These are phyloP conservation scores for Ridgeia piscesae DNA, from an alignment of 1,140 invertebrate species.

Conservation along the genomic window DNA sequence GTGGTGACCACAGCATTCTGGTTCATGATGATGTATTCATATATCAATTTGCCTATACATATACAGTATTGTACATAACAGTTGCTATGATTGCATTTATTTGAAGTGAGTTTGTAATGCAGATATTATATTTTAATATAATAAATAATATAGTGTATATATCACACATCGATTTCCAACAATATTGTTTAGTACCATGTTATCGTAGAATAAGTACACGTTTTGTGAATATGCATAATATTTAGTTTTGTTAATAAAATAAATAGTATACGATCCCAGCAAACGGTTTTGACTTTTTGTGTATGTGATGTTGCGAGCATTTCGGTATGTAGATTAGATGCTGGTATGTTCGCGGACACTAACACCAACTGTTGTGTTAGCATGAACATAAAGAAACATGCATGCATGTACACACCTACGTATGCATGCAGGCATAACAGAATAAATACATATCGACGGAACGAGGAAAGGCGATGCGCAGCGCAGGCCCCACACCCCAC, in stretches of 20 bases:
- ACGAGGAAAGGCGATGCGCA: no score
- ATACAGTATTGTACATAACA: not conserved
- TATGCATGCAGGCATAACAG: no score
- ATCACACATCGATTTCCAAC: not conserved
- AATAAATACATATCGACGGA: no score
- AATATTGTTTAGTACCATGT: not conserved
- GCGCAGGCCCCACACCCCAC: no score
- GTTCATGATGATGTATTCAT: not conserved
- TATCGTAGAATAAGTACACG: not conserved
- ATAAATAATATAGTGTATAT: not conserved
- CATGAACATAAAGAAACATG: not conserved
- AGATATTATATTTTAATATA: not conserved
- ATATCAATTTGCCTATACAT: not conserved
- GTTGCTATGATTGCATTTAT: not conserved
- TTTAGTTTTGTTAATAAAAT: not conserved
- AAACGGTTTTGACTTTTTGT: not conserved
- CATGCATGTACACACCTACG: not conserved
- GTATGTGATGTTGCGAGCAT: not conserved
- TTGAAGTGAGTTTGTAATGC: not conserved
- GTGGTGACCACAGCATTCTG: not conserved
- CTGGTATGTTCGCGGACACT: no score
- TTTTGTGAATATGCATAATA: not conserved
- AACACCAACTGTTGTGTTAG: no score
- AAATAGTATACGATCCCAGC: not conserved
- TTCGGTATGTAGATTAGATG: no score